Base-by-base conservation (phyloP, 2,113 vertebrate species). In the Thalassoma bifasciatum region DNA sequence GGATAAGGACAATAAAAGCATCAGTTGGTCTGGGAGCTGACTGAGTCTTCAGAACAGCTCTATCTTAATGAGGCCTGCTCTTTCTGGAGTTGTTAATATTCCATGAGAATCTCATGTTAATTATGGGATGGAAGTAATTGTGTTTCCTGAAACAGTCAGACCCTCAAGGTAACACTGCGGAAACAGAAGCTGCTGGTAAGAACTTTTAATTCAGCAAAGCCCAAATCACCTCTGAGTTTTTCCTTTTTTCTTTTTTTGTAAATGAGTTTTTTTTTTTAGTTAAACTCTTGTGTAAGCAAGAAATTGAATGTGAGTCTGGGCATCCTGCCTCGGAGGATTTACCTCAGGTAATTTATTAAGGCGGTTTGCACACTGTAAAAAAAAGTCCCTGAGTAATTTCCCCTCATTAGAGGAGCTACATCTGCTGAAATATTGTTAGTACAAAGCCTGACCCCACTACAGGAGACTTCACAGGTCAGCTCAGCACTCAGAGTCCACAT, bases 171-270 rank as follows among this genome's bases (percentile, higher is more conserved):
- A 74, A 81, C 54, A 56, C 19, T 3, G 10, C 24, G 16, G 19
- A 73, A 84, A 70, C 73, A 80, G 77, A 81, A 71, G 83, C 60
- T 85, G 64, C 73, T 42, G n/a, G 26, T 26, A 44, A 40, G 17
- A 57, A 66, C 36, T 77, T 77, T 57, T 51, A 50, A 61, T 73
- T 73, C 38, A n/a, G 22, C 38, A 54, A 47, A 50, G 21, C 66
- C 60, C 21, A 40, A 71, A 61, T 57, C 54, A 24, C 34, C 10
- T 26, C 11, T 30, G 30, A 4, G 30, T 30, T 3, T 30, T 30
- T 30, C n/a, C n/a, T 30, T 30, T 30, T 6, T 30, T 6, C 5
- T 52, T 37, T 54, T 44, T 53, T 36, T 62, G 34, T 42, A 72
- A 66, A 64, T 61, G 1, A 46, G 13, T 44, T 70, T 65, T 67